Base-by-base conservation (phyloP, 1,140 invertebrate genomes). In the Homalodisca vitripennis region DNA sequence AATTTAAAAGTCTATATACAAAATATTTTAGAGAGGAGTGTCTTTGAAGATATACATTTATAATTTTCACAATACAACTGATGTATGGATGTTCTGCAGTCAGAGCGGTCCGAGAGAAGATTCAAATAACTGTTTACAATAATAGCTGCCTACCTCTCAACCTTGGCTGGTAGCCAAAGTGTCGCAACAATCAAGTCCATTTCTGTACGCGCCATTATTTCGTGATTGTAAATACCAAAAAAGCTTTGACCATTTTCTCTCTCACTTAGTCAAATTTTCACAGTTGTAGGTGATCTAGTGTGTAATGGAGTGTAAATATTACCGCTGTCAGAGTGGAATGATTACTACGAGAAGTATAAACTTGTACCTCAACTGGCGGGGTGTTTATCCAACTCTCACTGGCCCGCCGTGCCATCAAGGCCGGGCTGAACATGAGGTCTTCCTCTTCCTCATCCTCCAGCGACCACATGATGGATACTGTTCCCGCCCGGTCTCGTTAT, bases 371-470 rank as follows among this genome's bases (percentile, higher is more conserved):
- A 51, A 91, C 85, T 32, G 90, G 91, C 75, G 91, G 90, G 60
- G 91, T 88, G 70, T 90, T 88, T 67, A 93, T 93, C 92, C 92
- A 93, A 76, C 90, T 92, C 75, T 93, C 91, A 17, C 90, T 92
- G 27, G 92, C 92, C 64, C 92, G 82, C 48, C 92, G 82, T 48
- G 92, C 91, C 83, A 93, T 86, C 48, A 93, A 83, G 46, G 92
- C 92, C 48, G 92, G 92, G 72, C 91, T 93, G 82, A 89, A 93
- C 83, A 92, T 84, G 72, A 93, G 83, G 74, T 92, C 89, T 78
- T 91, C 91, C 73, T 93, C 92, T 78, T 93, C 92, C 73, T 89
- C 88, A 63, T 87, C 86, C 64, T 85, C 82, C 27, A 79, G 79
- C 74, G 87, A 88, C 89, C 89, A 92, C 81, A 89, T 86, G 79